Conservation (phyloP, 1,140 invertebrate genomes). For the Lycorma delicatula region DNA sequence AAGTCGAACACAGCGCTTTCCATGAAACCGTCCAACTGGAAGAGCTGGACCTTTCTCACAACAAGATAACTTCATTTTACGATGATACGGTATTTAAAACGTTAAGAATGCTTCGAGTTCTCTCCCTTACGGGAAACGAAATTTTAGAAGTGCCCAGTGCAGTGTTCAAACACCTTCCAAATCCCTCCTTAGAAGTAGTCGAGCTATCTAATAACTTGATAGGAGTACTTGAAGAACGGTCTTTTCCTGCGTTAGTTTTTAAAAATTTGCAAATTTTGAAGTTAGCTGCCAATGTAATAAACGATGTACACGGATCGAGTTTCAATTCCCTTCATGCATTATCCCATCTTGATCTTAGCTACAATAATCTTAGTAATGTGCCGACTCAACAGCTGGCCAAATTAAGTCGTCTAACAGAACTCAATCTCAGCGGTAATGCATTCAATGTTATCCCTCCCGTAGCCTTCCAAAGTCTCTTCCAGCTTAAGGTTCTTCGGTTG, state of each 20-base stretch:
- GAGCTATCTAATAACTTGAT: constrained; percentile 65
- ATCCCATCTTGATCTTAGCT: constrained; percentile 62
- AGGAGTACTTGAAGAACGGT: constrained; percentile 52
- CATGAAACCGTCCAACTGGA: constrained; percentile 58
- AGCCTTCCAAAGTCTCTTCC: constrained; percentile 71
- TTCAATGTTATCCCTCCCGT: constrained; percentile 56
- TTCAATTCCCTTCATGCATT: constrained; percentile 60
- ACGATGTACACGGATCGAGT: constrained; percentile 52
- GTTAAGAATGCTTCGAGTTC: constrained; percentile 53
- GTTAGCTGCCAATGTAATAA: constrained; percentile 62
- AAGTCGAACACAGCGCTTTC: constrained; percentile 60
- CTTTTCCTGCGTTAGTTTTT: constrained; percentile 49
- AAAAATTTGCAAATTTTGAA: constrained; percentile 53
- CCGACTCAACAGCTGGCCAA: constrained; percentile 65
- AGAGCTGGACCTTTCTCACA: constrained; percentile 64
- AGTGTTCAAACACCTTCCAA: constrained; percentile 46
- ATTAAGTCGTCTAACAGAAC: constrained; percentile 58
- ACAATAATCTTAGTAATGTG: constrained; percentile 69
- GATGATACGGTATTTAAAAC: constrained; percentile 59
- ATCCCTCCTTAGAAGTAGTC: constrained; percentile 52
- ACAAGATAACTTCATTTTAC: constrained; percentile 61
- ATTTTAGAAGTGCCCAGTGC: constrained; percentile 59
- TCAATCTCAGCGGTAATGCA: constrained; percentile 68
- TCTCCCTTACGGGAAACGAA: constrained; percentile 66
- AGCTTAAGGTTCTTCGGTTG: constrained; percentile 62